Percentiles rank a stretch among this genome's conserved stretches.
These are phyloP conservation scores for Battus philenor DNA, from an alignment of 1,140 invertebrate genomes.

Conservation along the genomic window DNA sequence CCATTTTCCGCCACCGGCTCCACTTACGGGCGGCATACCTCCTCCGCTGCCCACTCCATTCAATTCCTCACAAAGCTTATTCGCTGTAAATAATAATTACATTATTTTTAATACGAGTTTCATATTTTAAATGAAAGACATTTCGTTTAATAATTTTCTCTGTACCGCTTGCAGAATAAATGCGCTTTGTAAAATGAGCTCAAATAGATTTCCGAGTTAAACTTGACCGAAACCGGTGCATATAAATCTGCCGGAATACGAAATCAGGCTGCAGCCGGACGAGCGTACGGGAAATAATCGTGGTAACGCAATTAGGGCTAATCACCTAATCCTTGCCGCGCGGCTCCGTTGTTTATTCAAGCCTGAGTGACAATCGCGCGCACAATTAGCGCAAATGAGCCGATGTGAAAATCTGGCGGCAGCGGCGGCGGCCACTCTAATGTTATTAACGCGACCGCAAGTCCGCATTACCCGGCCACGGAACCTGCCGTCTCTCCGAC, in stretches of 20 bases:
- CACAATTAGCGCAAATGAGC: slow-evolving; percentile 74
- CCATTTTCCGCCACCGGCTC: slow-evolving; percentile 57
- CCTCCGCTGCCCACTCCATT: slow-evolving; percentile 43
- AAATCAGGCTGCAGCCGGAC: slow-evolving; percentile 62
- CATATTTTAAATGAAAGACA: too few relatives aligned
- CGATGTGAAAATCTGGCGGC: slow-evolving; percentile 72
- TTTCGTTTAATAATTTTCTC: too few relatives aligned
- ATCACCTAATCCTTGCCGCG: slow-evolving; percentile 73
- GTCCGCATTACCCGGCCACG: slow-evolving; percentile 47
- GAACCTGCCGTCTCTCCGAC: slow-evolving; percentile 27
- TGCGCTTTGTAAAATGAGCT: too few relatives aligned
- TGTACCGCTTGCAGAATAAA: too few relatives aligned
- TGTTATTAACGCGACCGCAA: slow-evolving; percentile 66
- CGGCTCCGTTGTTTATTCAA: slow-evolving; percentile 72
- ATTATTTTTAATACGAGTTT: slow-evolving; percentile 10
- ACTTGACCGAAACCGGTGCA: slow-evolving; percentile 44
- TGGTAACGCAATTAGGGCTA: slow-evolving; percentile 71
- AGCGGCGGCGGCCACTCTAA: slow-evolving; percentile 43
- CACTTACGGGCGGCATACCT: slow-evolving; percentile 33
- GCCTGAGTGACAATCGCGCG: slow-evolving; percentile 73
- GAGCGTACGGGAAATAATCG: slow-evolving; percentile 66
- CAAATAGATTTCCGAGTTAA: slow-evolving; percentile 26
- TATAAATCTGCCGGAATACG: slow-evolving; percentile 52
- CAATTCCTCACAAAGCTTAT: slow-evolving; percentile 62
- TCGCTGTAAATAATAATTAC: slow-evolving; percentile 38